Evolutionary conservation across 37 sponge, comb jelly and placozoan genomes (phyloP), one percentile per base, ranked within the genome.

Genomic region (Hexactinellida sp.): DNA sequence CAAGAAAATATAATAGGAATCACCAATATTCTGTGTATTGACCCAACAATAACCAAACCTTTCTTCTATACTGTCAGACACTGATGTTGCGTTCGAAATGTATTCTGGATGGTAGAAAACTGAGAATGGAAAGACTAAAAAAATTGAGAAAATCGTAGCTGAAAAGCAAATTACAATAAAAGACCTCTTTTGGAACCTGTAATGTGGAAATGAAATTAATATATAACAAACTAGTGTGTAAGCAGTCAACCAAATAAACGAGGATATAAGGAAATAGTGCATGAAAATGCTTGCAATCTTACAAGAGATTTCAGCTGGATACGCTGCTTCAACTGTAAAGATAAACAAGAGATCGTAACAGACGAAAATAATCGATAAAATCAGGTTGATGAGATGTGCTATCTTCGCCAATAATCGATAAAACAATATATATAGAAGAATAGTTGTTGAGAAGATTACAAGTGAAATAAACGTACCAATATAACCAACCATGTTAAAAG

Each of bases 221-320:
- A 63, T 63, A n/a, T 63, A 63, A n/a, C 76, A 63, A 25, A 63
- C 76, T 3, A 63, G 76, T 7, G 76, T 63, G 34, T 63, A 63
- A 7, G 76, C 34, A 32, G 76, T 28, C 13, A 63, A 23, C 76
- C 76, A 63, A 23, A 63, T 63, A 63, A 63, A 63, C 3, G 28
- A 10, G 32, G 76, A 23, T 21, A 23, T 63, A 23, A 63, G 21
- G 34, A 63, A 63, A 63, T 21, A 28, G 30, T 63, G 76, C 76
- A 63, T 63, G 76, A 63, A 63, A 63, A 63, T 63, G 30, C 76
- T 63, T 32, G 76, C 21, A 63, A 63, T 63, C 13, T 63, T 63
- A 63, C 76, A 63, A 1, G 5, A 23, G 13, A 28, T 63, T 63
- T 63, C 76, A 63, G 13, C 5, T 3, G 3, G 5, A 63, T 63